Percentiles rank a stretch among this genome's conserved stretches.
Evolutionary conservation across 92 coral and sea anemone genomes (phyloP).

Genomic region (Phenganax marumi): DNA sequence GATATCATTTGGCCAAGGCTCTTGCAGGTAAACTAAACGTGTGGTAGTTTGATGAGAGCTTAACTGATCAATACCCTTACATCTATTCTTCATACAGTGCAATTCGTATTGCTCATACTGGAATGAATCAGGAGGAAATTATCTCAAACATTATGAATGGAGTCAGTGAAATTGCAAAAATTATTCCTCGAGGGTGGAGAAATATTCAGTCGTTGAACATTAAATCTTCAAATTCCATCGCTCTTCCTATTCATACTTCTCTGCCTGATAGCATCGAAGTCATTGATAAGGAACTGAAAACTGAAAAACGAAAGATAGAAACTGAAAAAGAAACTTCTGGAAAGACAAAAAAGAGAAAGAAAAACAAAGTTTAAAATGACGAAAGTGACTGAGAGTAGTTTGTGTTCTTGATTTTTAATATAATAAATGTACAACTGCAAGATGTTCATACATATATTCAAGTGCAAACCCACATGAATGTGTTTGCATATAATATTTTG

Average conservation of each 20-base stretch:
- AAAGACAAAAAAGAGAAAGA: not conserved
- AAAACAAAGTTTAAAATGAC: not conserved
- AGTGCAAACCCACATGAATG: too few species aligned
- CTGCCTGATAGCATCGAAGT: slow-evolving; percentile 71
- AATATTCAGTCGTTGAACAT: slow-evolving; percentile 85
- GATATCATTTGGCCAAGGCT: slow-evolving; percentile 76
- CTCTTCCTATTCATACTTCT: slow-evolving; percentile 90
- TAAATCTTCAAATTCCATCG: slow-evolving; percentile 83
- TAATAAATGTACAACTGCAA: too few species aligned
- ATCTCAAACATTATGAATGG: slow-evolving; percentile 69
- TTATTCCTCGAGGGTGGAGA: slow-evolving; percentile 87
- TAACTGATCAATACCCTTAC: not conserved
- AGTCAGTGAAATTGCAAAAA: slow-evolving; percentile 69
- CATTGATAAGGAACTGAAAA: slow-evolving; percentile 47
- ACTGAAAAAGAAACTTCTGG: not conserved
- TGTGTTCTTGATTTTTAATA: too few species aligned
- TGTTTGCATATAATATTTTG: too few species aligned
- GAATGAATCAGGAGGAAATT: slow-evolving; percentile 68
- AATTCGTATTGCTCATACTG: slow-evolving; percentile 87
- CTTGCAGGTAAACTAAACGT: slow-evolving; percentile 68
- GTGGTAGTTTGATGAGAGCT: not conserved
- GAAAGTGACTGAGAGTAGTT: not conserved
- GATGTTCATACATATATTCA: too few species aligned
- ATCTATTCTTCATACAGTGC: slow-evolving; percentile 57
- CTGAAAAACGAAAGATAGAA: slow-evolving; percentile 54